These are phyloP conservation scores for Protophormia terraenovae DNA, from an alignment of 2,888 invertebrate species.

Conservation along the genomic window DNA sequence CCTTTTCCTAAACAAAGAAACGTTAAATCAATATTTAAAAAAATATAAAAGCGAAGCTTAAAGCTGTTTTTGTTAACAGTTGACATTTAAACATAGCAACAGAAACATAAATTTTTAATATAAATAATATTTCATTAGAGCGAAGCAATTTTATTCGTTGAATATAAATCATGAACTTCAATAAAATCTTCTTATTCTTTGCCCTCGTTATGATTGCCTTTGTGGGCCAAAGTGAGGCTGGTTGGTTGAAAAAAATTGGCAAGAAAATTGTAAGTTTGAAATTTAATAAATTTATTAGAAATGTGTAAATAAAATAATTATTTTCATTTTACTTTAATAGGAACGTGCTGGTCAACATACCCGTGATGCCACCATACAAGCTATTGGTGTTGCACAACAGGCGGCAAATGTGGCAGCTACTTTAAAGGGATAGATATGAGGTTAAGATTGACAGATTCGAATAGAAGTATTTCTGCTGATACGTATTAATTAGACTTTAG, in stretches of 20 bases:
- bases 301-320: background rate
- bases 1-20: background rate
- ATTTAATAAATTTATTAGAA: background rate
- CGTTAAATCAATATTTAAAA: background rate
- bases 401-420: conserved; percentile 70
- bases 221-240: conserved; percentile 58
- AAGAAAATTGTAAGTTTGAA: conserved; percentile 70
- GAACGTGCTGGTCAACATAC: conserved; percentile 72
- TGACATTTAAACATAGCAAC: background rate
- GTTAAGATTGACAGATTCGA: no score
- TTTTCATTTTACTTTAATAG: conserved; percentile 56
- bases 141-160: background rate
- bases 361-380: conserved; percentile 71
- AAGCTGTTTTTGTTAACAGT: background rate
- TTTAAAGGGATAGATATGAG: conserved; percentile 53
- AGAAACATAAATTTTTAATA: background rate
- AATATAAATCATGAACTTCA: conserved; percentile 70
- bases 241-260: conserved; percentile 71
- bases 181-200: conserved; percentile 58
- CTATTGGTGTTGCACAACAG: conserved; percentile 70
- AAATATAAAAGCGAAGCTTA: background rate
- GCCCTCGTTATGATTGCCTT: no score
- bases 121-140: no score
- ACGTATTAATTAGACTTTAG: no score
- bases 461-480: no score